Conservation (phyloP, 1,140 invertebrate genomes). For the Palaemon carinicauda region DNA sequence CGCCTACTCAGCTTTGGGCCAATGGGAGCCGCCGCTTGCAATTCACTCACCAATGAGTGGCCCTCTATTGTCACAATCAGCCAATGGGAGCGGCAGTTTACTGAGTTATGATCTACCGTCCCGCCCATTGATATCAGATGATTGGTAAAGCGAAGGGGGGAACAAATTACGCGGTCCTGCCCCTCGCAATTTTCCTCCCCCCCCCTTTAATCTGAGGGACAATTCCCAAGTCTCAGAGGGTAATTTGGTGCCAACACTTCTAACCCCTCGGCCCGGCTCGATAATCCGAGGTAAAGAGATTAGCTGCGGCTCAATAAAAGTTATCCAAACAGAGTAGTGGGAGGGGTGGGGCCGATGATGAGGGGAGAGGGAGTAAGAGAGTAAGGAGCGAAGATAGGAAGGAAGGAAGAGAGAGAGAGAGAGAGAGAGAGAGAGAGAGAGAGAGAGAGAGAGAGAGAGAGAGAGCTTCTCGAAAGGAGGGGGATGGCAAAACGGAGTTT, state of each 20-base stretch:
- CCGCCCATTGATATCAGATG: conserved; percentile 48
- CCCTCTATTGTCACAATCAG: conserved; percentile 15
- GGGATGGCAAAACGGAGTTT: conserved; percentile 26
- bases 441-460: background rate
- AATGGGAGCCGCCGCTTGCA: background rate
- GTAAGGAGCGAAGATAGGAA: background rate
- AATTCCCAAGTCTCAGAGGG: conserved; percentile 60
- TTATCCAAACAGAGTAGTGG: conserved; percentile 55
- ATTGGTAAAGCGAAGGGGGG: conserved; percentile 50
- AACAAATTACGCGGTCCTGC: conserved; percentile 50
- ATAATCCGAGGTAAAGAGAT: conserved; percentile 59
- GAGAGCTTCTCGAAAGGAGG: background rate
- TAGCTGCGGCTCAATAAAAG: conserved; percentile 58
- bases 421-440: background rate
- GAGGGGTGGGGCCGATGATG: background rate
- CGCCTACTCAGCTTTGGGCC: conserved; percentile 24
- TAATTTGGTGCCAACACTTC: conserved; percentile 59
- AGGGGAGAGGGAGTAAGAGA: background rate
- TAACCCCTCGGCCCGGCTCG: conserved; percentile 57
- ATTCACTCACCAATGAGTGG: conserved; percentile 33
- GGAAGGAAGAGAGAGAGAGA: background rate
- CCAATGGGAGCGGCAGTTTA: conserved; percentile 12
- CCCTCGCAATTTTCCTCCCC: conserved; percentile 58
- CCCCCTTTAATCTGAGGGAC: conserved; percentile 57
- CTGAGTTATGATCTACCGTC: conserved; percentile 43